Evolutionary conservation across 1,140 invertebrate species (phyloP), one percentile per base, ranked within the genome.

Genomic region (Papilio glaucus): DNA sequence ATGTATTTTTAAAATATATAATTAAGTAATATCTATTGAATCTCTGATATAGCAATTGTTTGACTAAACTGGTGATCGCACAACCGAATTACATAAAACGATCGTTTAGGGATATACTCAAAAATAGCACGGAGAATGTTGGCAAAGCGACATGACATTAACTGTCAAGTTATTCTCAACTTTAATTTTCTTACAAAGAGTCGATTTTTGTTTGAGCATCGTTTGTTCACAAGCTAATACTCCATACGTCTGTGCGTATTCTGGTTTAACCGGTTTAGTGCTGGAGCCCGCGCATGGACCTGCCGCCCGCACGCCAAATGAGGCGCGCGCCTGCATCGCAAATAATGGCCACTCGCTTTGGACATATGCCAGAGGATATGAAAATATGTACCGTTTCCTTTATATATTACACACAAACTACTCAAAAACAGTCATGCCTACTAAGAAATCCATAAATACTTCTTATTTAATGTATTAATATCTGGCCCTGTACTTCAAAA

Each of bases 231-330:
- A 74, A 76, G 78, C 79, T 77, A 79, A 81, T 81, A 88, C 87
- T 87, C 87, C 88, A 85, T 86, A 76, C 82, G 79, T 84, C 77
- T 80, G 82, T 84, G 81, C 75, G 84, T 85, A 84, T 89, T 90
- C 89, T 92, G 82, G 90, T 92, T 83, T 83, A 84, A 92, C 90
- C 90, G 90, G 90, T 92, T 91, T 71, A 72, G 74, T 75, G 85
- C 78, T 84, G 77, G 82, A 87, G 82, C 84, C 85, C 83, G 86
- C 85, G 84, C 88, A 84, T 88, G 88, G 90, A 90, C 90, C 88
- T 88, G 90, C 88, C 84, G 86, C 86, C 86, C 85, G 77, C 77
- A 84, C 83, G 86, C 87, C 88, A 90, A 90, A 90, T 88, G 85
- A 88, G 85, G 83, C 80, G 81, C 81, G 80, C 79, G 84, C 81